A percentile compares a stretch with the other conserved stretches of the same genome.
phyloP scores from a whole-genome alignment of 2,797 vertebrate species.

The Staurois parvus region DNA sequence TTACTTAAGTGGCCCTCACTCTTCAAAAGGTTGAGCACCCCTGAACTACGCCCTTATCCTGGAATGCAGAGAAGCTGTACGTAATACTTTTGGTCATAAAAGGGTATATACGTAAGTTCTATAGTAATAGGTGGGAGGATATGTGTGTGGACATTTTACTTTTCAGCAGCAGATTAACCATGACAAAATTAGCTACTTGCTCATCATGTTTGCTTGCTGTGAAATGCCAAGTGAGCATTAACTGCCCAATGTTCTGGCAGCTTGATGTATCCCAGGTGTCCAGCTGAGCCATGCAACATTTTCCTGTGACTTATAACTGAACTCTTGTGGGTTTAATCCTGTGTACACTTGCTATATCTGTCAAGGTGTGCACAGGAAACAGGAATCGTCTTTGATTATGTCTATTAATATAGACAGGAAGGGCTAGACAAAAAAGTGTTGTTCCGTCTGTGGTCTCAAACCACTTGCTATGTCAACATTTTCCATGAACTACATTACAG shows the following conservation, averaged over 20 bases:
- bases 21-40: no score
- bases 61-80: no score
- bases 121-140: not conserved
- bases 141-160: not conserved
- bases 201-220: not conserved
- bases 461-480: not conserved
- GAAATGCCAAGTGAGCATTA: not conserved
- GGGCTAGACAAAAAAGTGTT: not conserved
- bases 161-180: slow-evolving; percentile 5
- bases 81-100: no score
- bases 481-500: not conserved
- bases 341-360: not conserved
- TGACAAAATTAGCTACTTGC: slow-evolving; percentile 9
- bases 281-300: slow-evolving; percentile 6
- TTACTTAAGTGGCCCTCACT: no score
- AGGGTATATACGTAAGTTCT: not conserved
- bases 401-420: slow-evolving; percentile 21
- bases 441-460: not conserved
- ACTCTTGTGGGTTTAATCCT: not conserved
- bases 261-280: slow-evolving; percentile 6
- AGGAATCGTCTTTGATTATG: not conserved
- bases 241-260: not conserved
- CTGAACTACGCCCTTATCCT: no score
- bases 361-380: slow-evolving; percentile 14
- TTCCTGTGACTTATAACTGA: slow-evolving; percentile 7